Conservation (phyloP, 2,797 vertebrate genomes). For the Manis crassicaudata region DNA sequence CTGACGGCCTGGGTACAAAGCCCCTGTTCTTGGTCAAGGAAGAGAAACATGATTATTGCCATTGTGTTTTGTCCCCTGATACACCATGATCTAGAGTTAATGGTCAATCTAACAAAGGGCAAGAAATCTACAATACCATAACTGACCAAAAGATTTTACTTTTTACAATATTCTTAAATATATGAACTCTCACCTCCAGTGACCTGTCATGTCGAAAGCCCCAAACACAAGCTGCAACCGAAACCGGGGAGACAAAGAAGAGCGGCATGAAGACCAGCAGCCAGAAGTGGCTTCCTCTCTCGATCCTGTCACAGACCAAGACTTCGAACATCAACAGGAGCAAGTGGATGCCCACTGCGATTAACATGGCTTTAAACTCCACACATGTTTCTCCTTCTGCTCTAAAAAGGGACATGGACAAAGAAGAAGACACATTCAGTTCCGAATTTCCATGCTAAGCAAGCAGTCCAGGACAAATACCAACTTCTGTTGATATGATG, state of each 20-base stretch:
- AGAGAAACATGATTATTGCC: background rate
- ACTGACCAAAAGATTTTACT: background rate
- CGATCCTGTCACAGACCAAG: slow-evolving; percentile 96
- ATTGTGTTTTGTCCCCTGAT: background rate
- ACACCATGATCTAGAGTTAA: background rate
- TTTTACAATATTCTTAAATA: slow-evolving; percentile 13
- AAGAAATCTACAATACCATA: background rate
- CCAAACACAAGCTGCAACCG: slow-evolving; percentile 98
- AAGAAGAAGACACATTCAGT: slow-evolving; percentile 63
- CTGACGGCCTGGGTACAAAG: background rate
- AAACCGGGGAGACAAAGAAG: slow-evolving; percentile 98
- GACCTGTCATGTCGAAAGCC: slow-evolving; percentile 98
- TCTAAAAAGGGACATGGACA: slow-evolving; percentile 84
- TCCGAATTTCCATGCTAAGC: slow-evolving; percentile 17
- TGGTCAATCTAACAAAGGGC: background rate
- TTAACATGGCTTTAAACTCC: slow-evolving; percentile 99
- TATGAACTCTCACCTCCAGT: slow-evolving; percentile 90
- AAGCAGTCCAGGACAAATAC: background rate
- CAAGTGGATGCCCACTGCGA: slow-evolving; percentile 97
- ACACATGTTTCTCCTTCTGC: slow-evolving; percentile 99
- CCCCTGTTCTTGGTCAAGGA: background rate
- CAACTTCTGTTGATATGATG: background rate
- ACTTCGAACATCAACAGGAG: slow-evolving; percentile 98
- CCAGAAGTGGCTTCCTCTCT: slow-evolving; percentile 94
- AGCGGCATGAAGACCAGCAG: slow-evolving; percentile 98